phyloP scores from a whole-genome alignment of 2,797 vertebrate species.

The Chrysolophus pictus region DNA sequence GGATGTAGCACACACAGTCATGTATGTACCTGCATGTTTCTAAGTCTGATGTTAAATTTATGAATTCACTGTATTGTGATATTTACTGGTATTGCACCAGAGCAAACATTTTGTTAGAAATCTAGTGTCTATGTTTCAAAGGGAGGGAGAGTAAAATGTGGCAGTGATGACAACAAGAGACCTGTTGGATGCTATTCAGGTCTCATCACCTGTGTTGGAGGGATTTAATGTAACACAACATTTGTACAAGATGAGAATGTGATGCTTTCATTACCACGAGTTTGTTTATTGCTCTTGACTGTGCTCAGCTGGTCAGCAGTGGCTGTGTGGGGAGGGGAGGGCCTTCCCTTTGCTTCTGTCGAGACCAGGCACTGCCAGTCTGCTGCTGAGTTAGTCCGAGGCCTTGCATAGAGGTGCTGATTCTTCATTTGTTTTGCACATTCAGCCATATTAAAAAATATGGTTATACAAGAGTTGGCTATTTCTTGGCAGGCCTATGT shows the following conservation, averaged over 20 bases:
- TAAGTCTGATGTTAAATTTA: background rate
- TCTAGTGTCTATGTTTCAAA: accelerated
- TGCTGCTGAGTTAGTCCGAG: background rate
- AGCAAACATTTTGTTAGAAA: accelerated
- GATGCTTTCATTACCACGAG: accelerated
- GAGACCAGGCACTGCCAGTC: accelerated
- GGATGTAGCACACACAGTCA: too few species aligned
- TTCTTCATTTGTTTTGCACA: accelerated
- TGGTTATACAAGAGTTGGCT: accelerated
- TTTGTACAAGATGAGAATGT: accelerated
- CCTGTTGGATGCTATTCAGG: accelerated
- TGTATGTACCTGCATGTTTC: background rate
- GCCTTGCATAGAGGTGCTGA: background rate
- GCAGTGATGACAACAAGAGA: accelerated
- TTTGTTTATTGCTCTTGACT: background rate
- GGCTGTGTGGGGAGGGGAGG: accelerated
- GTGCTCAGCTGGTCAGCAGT: accelerated
- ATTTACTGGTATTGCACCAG: accelerated
- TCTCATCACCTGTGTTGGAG: background rate
- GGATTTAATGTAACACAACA: background rate
- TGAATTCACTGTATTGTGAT: accelerated
- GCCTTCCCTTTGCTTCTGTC: accelerated
- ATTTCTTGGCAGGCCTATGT: accelerated
- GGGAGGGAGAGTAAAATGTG: accelerated
- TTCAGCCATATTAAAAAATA: accelerated